Conservation (phyloP, 2,888 invertebrate genomes). For the Pasiphila rectangulata region DNA sequence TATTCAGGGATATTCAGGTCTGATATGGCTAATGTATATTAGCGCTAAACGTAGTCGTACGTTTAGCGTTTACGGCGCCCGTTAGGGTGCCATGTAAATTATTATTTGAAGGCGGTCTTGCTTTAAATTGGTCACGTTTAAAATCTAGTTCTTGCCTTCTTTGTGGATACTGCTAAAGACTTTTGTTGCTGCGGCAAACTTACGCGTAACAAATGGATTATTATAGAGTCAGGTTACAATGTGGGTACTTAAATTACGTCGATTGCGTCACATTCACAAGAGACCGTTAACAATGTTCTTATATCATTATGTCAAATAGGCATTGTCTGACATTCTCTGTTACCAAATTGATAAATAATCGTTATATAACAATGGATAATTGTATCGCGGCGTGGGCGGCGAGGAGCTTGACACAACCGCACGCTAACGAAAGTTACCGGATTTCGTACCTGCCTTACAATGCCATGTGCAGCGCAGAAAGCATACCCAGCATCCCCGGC, state of each 20-base stretch:
- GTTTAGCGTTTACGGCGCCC: too few relatives aligned
- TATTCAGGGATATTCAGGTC: too few relatives aligned
- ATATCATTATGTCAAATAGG: constrained; percentile 28
- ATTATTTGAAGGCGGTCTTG: too few relatives aligned
- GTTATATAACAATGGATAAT: constrained; percentile 65
- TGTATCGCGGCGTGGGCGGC: constrained; percentile 50
- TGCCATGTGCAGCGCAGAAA: constrained; percentile 80
- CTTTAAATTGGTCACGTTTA: too few relatives aligned
- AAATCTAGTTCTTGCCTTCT: too few relatives aligned
- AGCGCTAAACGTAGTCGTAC: too few relatives aligned
- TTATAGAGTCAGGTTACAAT: too few relatives aligned
- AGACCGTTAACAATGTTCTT: constrained; percentile 10
- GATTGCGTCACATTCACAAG: background rate
- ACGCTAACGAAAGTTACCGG: constrained; percentile 77
- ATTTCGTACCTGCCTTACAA: constrained; percentile 69
- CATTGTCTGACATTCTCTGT: constrained; percentile 38
- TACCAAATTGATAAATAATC: constrained; percentile 56
- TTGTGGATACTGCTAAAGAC: too few relatives aligned
- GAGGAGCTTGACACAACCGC: constrained; percentile 55
- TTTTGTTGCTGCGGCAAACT: too few relatives aligned
- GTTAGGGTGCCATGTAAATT: too few relatives aligned
- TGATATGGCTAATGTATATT: too few relatives aligned
- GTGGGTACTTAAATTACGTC: background rate
- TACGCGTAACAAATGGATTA: too few relatives aligned
- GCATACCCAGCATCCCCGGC: constrained; percentile 68